phyloP scores from a whole-genome alignment of 2,113 vertebrate species.

The Montifringilla adamsi region DNA sequence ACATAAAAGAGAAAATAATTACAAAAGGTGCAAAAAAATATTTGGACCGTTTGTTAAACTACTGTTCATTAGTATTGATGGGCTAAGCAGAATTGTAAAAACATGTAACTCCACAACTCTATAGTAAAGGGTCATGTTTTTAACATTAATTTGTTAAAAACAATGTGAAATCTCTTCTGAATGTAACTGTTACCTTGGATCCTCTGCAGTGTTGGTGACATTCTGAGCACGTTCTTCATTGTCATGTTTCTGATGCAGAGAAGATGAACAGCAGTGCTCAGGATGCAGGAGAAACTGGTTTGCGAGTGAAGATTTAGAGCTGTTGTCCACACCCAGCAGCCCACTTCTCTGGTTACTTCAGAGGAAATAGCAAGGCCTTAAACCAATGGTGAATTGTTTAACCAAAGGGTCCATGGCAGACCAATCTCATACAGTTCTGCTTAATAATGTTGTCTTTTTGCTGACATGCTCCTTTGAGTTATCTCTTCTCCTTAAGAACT shows the following conservation, averaged over 20 bases:
- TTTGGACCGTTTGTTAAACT: background rate
- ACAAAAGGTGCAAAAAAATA: background rate
- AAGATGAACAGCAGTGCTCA: background rate
- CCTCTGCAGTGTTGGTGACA: background rate
- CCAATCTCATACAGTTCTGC: background rate
- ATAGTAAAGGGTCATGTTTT: background rate
- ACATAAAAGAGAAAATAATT: background rate
- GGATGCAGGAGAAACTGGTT: background rate
- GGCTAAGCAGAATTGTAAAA: background rate
- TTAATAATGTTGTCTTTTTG: background rate
- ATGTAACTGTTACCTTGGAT: background rate
- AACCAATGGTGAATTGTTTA: background rate
- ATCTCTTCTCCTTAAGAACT: background rate
- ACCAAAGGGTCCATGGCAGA: background rate
- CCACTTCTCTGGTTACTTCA: background rate
- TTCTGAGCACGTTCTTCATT: background rate
- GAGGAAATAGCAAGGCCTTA: background rate
- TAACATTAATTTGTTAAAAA: background rate
- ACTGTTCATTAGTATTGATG: background rate
- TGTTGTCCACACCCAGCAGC: background rate
- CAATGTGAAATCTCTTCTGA: background rate
- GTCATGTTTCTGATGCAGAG: background rate
- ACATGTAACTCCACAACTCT: background rate
- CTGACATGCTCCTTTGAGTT: background rate
- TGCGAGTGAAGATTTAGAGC: background rate